These are phyloP conservation scores for Epizoanthus rinbou DNA, from an alignment of 92 coral and sea anemone species.

Conservation along the genomic window DNA sequence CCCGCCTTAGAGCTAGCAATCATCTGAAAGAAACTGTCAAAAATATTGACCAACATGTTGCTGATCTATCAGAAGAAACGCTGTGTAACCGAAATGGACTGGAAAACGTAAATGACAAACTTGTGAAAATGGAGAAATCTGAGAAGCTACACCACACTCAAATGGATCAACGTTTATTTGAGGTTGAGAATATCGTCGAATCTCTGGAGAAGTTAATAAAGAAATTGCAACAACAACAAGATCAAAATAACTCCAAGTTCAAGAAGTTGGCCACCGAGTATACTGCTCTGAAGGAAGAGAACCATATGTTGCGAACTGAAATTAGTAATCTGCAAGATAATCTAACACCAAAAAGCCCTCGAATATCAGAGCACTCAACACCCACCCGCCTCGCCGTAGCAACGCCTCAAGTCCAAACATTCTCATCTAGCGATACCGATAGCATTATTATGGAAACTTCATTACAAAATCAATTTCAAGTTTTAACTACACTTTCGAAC, in stretches of 20 bases:
- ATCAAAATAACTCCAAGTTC: background rate
- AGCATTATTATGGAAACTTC: no score
- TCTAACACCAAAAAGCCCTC: background rate
- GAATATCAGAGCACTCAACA: background rate
- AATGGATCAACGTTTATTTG: background rate
- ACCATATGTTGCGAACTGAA: background rate
- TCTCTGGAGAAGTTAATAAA: background rate
- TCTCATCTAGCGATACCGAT: no score
- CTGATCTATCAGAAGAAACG: background rate
- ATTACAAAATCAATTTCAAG: background rate
- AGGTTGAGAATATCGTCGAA: background rate
- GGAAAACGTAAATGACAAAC: background rate
- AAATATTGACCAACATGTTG: background rate
- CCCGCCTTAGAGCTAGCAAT: background rate
- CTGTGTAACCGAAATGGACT: background rate
- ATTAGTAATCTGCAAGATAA: background rate
- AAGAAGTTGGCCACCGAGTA: background rate
- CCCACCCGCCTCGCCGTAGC: background rate
- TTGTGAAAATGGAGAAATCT: background rate
- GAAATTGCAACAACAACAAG: constrained; percentile 7
- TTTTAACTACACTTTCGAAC: background rate
- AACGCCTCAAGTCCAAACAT: no score
- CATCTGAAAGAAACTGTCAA: background rate
- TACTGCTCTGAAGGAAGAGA: background rate
- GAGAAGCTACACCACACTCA: background rate